These are phyloP conservation scores for Salvelinus fontinalis DNA, from an alignment of 2,113 vertebrate genomes.

Conservation along the genomic window DNA sequence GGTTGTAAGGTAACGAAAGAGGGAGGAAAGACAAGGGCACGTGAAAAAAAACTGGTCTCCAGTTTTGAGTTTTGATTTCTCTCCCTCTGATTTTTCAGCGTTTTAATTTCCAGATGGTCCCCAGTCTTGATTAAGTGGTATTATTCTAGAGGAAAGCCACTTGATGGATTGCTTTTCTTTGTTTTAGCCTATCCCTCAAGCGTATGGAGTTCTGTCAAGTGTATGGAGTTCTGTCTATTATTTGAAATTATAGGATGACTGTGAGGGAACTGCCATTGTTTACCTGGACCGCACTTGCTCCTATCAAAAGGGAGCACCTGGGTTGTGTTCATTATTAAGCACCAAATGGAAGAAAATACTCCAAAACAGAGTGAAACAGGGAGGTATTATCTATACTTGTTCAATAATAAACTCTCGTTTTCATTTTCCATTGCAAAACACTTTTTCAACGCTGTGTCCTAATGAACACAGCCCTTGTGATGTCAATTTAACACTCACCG, in stretches of 20 bases:
- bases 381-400: too few relatives aligned
- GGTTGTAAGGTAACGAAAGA: constrained; percentile 76
- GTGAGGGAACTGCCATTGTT: background rate
- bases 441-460: too few relatives aligned
- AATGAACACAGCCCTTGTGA: too few relatives aligned
- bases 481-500: too few relatives aligned
- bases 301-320: background rate
- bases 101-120: constrained; percentile 89
- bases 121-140: constrained; percentile 75
- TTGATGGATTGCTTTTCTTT: background rate
- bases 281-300: background rate
- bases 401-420: too few relatives aligned
- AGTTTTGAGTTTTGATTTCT: constrained; percentile 77
- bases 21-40: constrained; percentile 16
- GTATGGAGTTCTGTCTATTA: background rate
- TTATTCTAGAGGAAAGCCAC: constrained; percentile 49
- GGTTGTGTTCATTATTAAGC: background rate
- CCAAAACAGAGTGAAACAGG: too few relatives aligned
- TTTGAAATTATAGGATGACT: background rate
- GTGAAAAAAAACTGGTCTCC: constrained; percentile 65
- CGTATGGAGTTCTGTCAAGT: background rate
- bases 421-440: too few relatives aligned
- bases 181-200: background rate
- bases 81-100: constrained; percentile 76
- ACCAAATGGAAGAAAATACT: too few relatives aligned